Conservation (phyloP, 2,888 invertebrate genomes). For the Encarsia formosa region DNA sequence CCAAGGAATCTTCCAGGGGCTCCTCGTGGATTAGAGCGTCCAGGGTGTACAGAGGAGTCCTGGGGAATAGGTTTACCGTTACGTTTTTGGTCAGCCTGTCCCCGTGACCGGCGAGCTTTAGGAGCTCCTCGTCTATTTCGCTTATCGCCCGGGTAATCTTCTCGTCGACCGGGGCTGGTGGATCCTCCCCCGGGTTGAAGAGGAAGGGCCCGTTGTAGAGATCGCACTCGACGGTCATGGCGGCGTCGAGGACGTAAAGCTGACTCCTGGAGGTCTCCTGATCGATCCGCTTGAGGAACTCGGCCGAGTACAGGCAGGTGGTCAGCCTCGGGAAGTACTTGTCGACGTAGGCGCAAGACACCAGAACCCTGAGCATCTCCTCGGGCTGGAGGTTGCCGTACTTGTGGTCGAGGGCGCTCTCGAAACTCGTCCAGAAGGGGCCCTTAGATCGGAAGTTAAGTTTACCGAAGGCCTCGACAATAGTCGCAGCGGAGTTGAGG, state of each 20-base stretch:
- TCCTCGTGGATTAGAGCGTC: slow-evolving; percentile 54
- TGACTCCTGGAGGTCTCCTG: slow-evolving; percentile 51
- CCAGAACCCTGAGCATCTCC: slow-evolving; percentile 59
- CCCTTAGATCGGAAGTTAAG: slow-evolving; percentile 57
- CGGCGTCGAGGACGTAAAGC: slow-evolving; percentile 61
- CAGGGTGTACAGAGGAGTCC: slow-evolving; percentile 58
- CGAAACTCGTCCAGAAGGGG: slow-evolving; percentile 59
- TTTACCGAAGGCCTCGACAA: slow-evolving; percentile 61
- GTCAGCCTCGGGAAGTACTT: slow-evolving; percentile 61
- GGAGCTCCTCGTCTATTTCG: slow-evolving; percentile 52
- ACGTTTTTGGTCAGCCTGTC: slow-evolving; percentile 55
- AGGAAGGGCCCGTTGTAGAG: slow-evolving; percentile 58
- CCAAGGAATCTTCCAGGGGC: not conserved
- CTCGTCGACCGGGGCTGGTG: slow-evolving; percentile 52
- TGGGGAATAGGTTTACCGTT: slow-evolving; percentile 56
- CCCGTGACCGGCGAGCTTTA: slow-evolving; percentile 51
- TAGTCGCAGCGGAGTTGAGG: slow-evolving; percentile 55
- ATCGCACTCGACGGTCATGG: slow-evolving; percentile 62
- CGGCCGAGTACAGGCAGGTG: slow-evolving; percentile 58
- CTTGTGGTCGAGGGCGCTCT: slow-evolving; percentile 55
- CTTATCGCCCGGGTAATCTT: slow-evolving; percentile 55
- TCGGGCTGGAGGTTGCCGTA: slow-evolving; percentile 58
- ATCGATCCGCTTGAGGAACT: slow-evolving; percentile 58
- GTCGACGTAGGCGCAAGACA: slow-evolving; percentile 62
- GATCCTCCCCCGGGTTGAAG: slow-evolving; percentile 54